These are phyloP conservation scores for Tetramorium bicarinatum DNA, from an alignment of 2,888 invertebrate genomes.

Conservation along the genomic window DNA sequence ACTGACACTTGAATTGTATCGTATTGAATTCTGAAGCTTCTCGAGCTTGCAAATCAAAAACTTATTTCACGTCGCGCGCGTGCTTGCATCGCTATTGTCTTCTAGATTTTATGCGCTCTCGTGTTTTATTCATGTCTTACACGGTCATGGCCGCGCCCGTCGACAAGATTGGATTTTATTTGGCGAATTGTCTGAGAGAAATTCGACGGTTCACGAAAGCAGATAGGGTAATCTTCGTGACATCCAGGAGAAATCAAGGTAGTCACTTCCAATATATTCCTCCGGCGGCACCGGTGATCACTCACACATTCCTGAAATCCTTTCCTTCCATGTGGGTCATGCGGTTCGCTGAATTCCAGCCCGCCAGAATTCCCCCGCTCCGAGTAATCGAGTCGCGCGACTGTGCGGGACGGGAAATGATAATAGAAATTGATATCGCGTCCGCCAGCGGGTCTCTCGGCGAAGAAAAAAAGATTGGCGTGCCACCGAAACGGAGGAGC, in stretches of 20 bases:
- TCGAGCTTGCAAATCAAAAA: conserved; percentile 14
- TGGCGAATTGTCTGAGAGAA: conserved; percentile 69
- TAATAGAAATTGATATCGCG: conserved; percentile 65
- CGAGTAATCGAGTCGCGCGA: conserved; percentile 65
- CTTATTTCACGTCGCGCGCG: conserved; percentile 16
- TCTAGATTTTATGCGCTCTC: conserved; percentile 41
- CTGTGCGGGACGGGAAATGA: conserved; percentile 60
- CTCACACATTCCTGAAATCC: conserved; percentile 67
- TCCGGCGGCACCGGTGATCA: conserved; percentile 48
- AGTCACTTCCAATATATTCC: conserved; percentile 69
- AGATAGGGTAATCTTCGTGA: conserved; percentile 73
- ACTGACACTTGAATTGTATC: neutral
- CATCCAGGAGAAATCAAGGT: conserved; percentile 69
- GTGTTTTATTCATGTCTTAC: conserved; percentile 49
- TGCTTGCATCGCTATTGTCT: conserved; percentile 46
- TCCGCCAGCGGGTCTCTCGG: neutral
- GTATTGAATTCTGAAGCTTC: neutral
- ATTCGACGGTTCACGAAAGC: conserved; percentile 68
- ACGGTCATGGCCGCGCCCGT: conserved; percentile 35
- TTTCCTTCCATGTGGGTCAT: conserved; percentile 64
- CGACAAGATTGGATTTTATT: conserved; percentile 53
- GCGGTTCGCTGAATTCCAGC: conserved; percentile 61
- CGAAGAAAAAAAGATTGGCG: conserved; percentile 18
- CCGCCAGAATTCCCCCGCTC: conserved; percentile 67
- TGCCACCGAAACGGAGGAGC: conserved; percentile 8